Conservation (phyloP, 2,113 vertebrate species). For the Salminus brasiliensis region DNA sequence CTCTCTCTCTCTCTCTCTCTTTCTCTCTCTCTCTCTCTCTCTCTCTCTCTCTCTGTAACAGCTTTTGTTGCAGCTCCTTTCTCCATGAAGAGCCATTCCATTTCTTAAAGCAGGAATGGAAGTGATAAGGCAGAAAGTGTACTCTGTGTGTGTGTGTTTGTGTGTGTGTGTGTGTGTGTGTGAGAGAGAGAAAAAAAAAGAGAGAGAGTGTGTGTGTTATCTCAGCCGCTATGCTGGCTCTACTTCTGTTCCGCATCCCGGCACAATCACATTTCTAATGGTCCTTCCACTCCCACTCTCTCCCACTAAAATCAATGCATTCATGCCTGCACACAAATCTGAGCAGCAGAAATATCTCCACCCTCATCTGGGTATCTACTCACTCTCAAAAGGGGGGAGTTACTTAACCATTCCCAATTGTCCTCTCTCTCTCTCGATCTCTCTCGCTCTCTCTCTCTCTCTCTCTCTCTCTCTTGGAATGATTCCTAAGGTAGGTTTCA, state of each 20-base stretch:
- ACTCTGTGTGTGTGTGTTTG: too few species aligned
- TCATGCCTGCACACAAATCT: slow-evolving; percentile 23
- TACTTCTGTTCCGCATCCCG: background rate
- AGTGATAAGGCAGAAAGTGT: slow-evolving; percentile 13
- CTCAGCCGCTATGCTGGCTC: background rate
- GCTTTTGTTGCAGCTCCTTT: background rate
- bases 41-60: background rate
- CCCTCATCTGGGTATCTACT: slow-evolving; percentile 18
- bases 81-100: slow-evolving; percentile 6
- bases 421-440: background rate
- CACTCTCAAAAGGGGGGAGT: background rate
- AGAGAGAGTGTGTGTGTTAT: slow-evolving; percentile 17
- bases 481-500: background rate
- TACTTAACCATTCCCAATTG: background rate
- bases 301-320: slow-evolving; percentile 18
- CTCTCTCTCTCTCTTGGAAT: background rate
- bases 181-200: slow-evolving; percentile 11
- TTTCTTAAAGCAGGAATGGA: slow-evolving; percentile 26
- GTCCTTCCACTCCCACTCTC: background rate
- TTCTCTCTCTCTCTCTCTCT: background rate
- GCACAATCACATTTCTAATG: slow-evolving; percentile 41
- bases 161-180: too few species aligned
- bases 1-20: background rate
- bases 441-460: background rate
- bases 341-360: slow-evolving; percentile 11